A percentile compares a stretch with the other conserved stretches of the same genome.
phyloP scores from a whole-genome alignment of 1,140 invertebrate species.

The Cotesia vestalis region DNA sequence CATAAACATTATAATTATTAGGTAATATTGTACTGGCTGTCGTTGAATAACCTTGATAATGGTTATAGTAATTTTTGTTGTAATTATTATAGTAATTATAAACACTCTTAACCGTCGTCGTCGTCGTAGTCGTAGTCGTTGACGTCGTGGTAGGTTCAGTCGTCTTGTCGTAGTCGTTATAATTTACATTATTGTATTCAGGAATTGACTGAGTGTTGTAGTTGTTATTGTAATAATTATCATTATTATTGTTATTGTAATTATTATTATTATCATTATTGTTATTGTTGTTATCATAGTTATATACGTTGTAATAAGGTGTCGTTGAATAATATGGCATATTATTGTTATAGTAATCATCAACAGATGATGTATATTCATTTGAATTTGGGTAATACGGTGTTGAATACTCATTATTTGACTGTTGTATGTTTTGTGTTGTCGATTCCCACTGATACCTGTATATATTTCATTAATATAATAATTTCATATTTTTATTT shows the following conservation, averaged over 20 bases:
- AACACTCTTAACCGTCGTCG: conserved; percentile 48
- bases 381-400: conserved; percentile 42
- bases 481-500: not conserved
- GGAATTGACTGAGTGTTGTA: not conserved
- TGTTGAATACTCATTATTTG: conserved; percentile 50
- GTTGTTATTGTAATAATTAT: conserved; percentile 4
- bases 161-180: conserved; percentile 43
- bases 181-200: conserved; percentile 30
- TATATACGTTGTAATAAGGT: conserved; percentile 41
- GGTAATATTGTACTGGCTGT: conserved; percentile 41
- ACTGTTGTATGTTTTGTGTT: conserved; percentile 54
- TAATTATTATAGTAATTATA: conserved; percentile 46
- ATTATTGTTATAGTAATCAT: conserved; percentile 22
- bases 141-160: conserved; percentile 29
- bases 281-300: conserved; percentile 42
- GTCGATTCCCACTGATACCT: conserved; percentile 61
- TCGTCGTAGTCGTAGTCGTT: conserved; percentile 41
- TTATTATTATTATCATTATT: conserved; percentile 39
- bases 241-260: too few relatives aligned
- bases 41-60: conserved; percentile 38
- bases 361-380: conserved; percentile 40
- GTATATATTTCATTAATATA: conserved; percentile 37
- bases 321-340: conserved; percentile 38
- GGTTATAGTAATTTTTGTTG: too few relatives aligned
- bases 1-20: conserved; percentile 52